Percentiles rank a stretch among this genome's conserved stretches.
Conservation (phyloP, 2,888 invertebrate genomes). For the Chalcis sispes region DNA sequence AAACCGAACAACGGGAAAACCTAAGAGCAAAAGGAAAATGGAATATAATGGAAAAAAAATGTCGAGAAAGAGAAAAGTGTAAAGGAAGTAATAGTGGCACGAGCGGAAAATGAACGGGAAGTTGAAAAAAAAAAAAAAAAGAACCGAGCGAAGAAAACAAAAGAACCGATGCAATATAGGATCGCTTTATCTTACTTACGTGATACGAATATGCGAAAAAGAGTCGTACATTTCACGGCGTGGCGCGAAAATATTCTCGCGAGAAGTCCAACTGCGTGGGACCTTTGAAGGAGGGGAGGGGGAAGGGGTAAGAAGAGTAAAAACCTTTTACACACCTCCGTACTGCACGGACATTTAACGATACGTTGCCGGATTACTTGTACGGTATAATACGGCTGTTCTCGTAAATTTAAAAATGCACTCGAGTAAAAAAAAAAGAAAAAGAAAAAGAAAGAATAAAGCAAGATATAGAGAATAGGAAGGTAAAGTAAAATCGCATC, state of each 20-base stretch:
- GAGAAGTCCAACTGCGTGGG: too few relatives aligned
- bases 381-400: not conserved
- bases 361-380: too few relatives aligned
- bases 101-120: not conserved
- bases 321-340: not conserved
- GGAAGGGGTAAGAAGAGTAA: not conserved
- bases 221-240: too few relatives aligned
- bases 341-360: too few relatives aligned
- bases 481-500: not conserved
- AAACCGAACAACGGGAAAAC: conserved; percentile 10
- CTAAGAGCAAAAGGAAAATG: conserved; percentile 38
- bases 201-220: not conserved
- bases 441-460: not conserved
- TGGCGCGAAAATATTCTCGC: not conserved
- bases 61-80: not conserved
- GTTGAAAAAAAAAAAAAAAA: not conserved
- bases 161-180: not conserved
- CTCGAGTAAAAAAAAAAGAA: not conserved
- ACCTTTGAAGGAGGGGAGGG: too few relatives aligned
- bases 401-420: not conserved
- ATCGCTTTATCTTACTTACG: conserved; percentile 28
- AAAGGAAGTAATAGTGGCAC: not conserved
- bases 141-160: not conserved
- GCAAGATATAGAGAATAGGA: not conserved
- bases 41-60: conserved; percentile 16